Conservation (phyloP, 2,113 vertebrate species). For the Atherinomorus stipes region DNA sequence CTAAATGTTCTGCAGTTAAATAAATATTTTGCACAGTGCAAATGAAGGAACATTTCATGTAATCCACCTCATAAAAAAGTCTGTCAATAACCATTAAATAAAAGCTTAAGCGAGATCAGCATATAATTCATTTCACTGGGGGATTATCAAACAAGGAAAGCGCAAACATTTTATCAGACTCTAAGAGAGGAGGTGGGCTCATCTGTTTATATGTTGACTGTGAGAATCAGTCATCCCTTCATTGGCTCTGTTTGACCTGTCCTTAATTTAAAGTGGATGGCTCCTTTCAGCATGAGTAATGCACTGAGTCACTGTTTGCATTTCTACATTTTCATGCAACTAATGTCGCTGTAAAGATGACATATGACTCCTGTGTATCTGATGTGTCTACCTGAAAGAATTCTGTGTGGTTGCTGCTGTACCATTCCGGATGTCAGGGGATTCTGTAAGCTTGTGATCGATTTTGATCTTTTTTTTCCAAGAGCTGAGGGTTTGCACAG, state of each 20-base stretch:
- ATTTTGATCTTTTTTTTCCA: slow-evolving; percentile 57
- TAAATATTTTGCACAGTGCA: neutral
- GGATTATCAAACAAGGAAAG: slow-evolving; percentile 20
- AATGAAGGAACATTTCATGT: slow-evolving; percentile 3
- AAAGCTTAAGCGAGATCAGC: slow-evolving; percentile 5
- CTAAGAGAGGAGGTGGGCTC: slow-evolving; percentile 35
- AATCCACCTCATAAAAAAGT: neutral
- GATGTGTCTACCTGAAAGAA: slow-evolving; percentile 42
- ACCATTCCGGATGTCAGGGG: slow-evolving; percentile 29
- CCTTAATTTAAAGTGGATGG: slow-evolving; percentile 43
- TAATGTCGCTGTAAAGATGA: slow-evolving; percentile 13
- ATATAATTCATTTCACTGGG: slow-evolving; percentile 7
- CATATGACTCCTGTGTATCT: slow-evolving; percentile 9
- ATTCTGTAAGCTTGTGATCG: slow-evolving; percentile 37
- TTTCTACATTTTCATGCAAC: slow-evolving; percentile 16
- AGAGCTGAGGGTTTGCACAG: slow-evolving; percentile 71
- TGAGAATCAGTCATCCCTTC: slow-evolving; percentile 57
- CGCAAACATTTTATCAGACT: slow-evolving; percentile 24
- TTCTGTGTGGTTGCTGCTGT: slow-evolving; percentile 12
- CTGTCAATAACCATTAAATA: neutral
- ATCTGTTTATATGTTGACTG: slow-evolving; percentile 42
- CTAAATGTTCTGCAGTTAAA: neutral
- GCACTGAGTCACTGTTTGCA: slow-evolving; percentile 49
- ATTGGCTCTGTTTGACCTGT: slow-evolving; percentile 49
- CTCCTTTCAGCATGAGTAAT: slow-evolving; percentile 29